Evolutionary conservation across 2,888 invertebrate genomes (phyloP).

Genomic region (Machimus rusticus): DNA sequence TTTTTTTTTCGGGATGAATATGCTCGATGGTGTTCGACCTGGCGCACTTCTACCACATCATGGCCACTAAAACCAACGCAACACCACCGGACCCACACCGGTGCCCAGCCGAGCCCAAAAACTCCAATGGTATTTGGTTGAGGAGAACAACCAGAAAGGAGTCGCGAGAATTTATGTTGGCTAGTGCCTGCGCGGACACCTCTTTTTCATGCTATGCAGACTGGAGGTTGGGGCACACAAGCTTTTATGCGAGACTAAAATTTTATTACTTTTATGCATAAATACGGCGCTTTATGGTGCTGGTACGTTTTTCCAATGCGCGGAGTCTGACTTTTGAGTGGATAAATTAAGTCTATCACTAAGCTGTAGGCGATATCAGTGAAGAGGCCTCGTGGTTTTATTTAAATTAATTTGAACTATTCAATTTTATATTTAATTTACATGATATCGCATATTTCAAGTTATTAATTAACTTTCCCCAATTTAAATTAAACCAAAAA

Average conservation of each 20-base stretch:
- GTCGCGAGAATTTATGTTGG: conserved; percentile 6
- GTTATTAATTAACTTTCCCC: too few species aligned
- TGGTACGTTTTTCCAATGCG: background rate
- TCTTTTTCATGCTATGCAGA: background rate
- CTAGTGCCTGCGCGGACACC: conserved; percentile 7
- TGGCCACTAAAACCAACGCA: background rate
- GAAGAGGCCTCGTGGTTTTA: background rate
- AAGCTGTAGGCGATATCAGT: background rate
- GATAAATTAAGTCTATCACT: conserved; percentile 13
- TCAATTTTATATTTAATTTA: background rate
- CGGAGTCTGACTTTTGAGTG: conserved; percentile 16
- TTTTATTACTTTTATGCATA: background rate
- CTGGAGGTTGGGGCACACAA: background rate
- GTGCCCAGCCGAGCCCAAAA: background rate
- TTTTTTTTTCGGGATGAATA: background rate
- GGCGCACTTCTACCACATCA: background rate
- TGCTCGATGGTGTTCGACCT: background rate
- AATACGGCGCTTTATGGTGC: background rate
- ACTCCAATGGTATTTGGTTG: background rate
- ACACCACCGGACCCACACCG: background rate
- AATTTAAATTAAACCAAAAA: too few species aligned
- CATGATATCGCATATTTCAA: too few species aligned
- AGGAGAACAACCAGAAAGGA: background rate
- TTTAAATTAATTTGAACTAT: background rate
- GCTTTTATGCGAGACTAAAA: background rate